Base-by-base conservation (phyloP, 2,113 vertebrate genomes). In the Seriola quinqueradiata region DNA sequence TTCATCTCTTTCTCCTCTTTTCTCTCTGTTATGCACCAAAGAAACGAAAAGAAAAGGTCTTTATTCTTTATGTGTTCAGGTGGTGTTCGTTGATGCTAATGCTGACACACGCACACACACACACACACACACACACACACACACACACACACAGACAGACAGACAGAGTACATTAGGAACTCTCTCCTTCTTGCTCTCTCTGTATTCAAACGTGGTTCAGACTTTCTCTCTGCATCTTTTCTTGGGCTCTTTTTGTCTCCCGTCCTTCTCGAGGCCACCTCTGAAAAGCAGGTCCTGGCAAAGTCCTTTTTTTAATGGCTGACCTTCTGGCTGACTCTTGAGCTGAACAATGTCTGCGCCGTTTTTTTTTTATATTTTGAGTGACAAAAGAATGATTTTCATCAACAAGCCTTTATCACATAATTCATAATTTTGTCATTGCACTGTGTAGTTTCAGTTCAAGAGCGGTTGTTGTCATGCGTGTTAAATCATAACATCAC, bases 271-370 rank as follows among this genome's bases (percentile, higher is more conserved):
- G 0, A 66, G 81, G 65, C 82, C 57, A 13, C 52, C 46, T 71
- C 66, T 86, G 58, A 86, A 78, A 75, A 50, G 70, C 82, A 42
- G 32, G 8, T 63, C 38, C 50, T 77, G 52, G 58, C 44, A 44
- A 32, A 78, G 70, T 75, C n/a, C 48, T 36, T 64, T 81, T 36
- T 64, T 81, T 82, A 54, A 75, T 25, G 5, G 5, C 36, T 13
- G 64, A 75, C 78, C 82, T 82, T 78, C 28, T 28, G 28, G 28
- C 28, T 28, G 28, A 28, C 36, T 32, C 44, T 63, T 21, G 14
- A 38, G 75, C 75, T 25, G 10, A 63, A n/a, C 5, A 7, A 17
- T 21, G 12, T 32, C 60, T 14, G 23, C 50, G 6, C 25, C 0
- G 8, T 32, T 55, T 68, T 1, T 42, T 42, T 36, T 36, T 5